These are phyloP conservation scores for Leptothorax acervorum DNA, from an alignment of 2,888 invertebrate species.

Conservation along the genomic window DNA sequence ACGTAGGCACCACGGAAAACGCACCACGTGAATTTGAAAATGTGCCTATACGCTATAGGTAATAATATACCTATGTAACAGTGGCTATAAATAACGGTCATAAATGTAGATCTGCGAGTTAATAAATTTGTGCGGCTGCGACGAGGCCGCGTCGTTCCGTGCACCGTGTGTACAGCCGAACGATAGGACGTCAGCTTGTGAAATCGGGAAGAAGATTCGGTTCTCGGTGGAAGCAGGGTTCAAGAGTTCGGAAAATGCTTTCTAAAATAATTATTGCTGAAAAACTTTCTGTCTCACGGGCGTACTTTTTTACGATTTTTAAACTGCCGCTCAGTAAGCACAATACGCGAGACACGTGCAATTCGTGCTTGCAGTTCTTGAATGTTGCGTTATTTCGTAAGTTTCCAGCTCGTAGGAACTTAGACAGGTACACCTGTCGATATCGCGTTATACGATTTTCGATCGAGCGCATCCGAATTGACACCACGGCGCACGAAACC, in stretches of 20 bases:
- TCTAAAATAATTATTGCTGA: not conserved
- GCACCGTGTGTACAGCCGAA: not conserved
- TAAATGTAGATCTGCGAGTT: constrained; percentile 59
- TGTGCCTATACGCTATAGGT: constrained; percentile 49
- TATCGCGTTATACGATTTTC: constrained; percentile 23
- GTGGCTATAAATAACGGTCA: constrained; percentile 57
- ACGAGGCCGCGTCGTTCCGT: not conserved
- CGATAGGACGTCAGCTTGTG: not conserved
- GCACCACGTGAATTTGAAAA: constrained; percentile 61
- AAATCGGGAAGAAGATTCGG: not conserved
- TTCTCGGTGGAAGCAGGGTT: not conserved
- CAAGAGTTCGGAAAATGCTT: not conserved
- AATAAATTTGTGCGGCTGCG: constrained; percentile 42
- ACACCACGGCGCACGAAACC: constrained; percentile 18
- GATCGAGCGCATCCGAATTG: constrained; percentile 18
- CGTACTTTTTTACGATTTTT: not conserved
- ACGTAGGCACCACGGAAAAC: constrained; percentile 15
- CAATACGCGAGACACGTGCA: not conserved
- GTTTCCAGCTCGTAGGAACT: constrained; percentile 4
- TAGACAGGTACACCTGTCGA: constrained; percentile 23
- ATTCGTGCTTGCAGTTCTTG: constrained; percentile 1
- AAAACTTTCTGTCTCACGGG: not conserved
- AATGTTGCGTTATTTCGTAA: constrained; percentile 8
- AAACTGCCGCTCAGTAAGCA: not conserved
- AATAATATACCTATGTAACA: constrained; percentile 39